These are phyloP conservation scores for Aphrophora alni DNA, from an alignment of 2,888 invertebrate genomes.

Conservation along the genomic window DNA sequence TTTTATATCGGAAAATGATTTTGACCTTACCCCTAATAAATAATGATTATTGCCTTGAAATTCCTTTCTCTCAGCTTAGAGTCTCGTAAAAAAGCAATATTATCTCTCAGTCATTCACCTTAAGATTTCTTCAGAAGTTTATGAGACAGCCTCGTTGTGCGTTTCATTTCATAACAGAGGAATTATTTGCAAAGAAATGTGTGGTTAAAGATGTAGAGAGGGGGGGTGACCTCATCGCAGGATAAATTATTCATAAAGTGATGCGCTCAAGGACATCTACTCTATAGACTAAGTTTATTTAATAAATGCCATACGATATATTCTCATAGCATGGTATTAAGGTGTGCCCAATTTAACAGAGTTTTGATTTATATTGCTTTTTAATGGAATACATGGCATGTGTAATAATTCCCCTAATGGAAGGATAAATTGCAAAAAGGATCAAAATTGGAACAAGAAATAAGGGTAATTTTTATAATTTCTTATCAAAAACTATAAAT, in stretches of 20 bases:
- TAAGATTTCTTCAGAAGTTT: not conserved
- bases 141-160: not conserved
- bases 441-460: too few species aligned
- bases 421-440: too few species aligned
- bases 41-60: not conserved
- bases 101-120: not conserved
- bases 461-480: too few species aligned
- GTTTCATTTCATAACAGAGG: not conserved
- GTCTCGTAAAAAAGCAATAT: not conserved
- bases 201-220: not conserved
- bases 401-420: too few species aligned
- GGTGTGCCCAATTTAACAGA: not conserved
- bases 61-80: not conserved
- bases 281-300: not conserved
- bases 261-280: not conserved
- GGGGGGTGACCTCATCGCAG: not conserved
- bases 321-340: not conserved
- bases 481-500: too few species aligned
- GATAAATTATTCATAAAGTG: not conserved
- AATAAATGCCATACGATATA: not conserved
- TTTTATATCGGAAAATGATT: not conserved
- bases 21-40: not conserved
- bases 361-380: not conserved
- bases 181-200: not conserved
- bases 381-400: not conserved